Percentiles rank a stretch among this genome's conserved stretches.
Evolutionary conservation across 2,113 vertebrate species (phyloP).

Genomic region (Phrynosoma blainvillii): DNA sequence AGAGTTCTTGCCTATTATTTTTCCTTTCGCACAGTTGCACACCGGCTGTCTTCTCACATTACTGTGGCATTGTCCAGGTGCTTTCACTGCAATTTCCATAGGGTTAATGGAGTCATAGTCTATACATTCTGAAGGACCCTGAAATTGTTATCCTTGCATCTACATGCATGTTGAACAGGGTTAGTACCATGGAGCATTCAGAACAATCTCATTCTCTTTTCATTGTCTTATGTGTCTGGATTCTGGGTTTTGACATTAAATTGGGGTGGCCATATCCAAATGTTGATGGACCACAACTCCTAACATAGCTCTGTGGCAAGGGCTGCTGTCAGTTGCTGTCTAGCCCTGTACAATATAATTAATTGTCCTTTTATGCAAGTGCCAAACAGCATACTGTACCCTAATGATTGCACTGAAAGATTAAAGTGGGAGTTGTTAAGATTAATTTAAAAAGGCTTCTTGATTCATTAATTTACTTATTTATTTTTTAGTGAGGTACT

Average conservation of each 20-base stretch:
- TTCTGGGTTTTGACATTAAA: not conserved
- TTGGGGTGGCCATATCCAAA: not conserved
- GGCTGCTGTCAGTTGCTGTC: not conserved
- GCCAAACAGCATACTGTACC: not conserved
- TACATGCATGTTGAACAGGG: not conserved
- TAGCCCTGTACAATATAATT: not conserved
- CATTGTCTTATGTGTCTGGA: not conserved
- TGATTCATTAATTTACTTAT: no score
- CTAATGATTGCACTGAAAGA: not conserved
- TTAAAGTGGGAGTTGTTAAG: not conserved
- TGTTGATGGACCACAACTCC: not conserved
- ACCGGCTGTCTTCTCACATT: not conserved
- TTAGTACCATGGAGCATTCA: no score
- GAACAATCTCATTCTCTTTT: not conserved
- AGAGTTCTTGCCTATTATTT: not conserved
- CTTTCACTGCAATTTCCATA: not conserved
- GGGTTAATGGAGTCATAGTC: not conserved
- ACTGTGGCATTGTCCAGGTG: not conserved
- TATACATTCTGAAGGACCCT: not conserved
- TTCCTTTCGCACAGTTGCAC: not conserved
- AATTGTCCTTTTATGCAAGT: not conserved
- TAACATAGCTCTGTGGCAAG: not conserved
- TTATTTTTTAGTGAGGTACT: no score
- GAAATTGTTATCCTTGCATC: not conserved
- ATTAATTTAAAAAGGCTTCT: not conserved